Base-by-base conservation (phyloP, 2,113 vertebrate species). In the Synodontis membranacea region DNA sequence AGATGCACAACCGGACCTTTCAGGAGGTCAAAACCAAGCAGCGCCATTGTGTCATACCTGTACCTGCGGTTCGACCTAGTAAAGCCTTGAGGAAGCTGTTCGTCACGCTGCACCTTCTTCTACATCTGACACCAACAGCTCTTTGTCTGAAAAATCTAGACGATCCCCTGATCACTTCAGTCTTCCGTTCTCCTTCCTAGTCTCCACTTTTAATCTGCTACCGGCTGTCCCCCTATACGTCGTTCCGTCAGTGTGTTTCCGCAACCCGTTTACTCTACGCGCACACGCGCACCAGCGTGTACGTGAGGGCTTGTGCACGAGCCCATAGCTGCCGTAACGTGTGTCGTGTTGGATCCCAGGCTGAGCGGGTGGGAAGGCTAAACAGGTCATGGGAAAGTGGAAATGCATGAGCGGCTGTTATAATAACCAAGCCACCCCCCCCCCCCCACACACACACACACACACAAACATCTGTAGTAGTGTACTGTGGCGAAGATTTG, bases 301-400 rank as follows among this genome's bases (percentile, higher is more conserved):
- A 50, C 62, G 48, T 83, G 50, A 60, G 58, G 68, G 70, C 28
- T 48, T 60, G 70, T 76, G 11, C n/a, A 17, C 23, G 23, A 86
- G 50, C 74, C 56, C 23, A 39, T 50, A 78, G 60, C 74, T 80
- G 50, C 42, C 74, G n/a, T 60, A 19, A 37, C 78, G 82, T 54
- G 42, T 80, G 78, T 42, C 42, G 5, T 54, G 42, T 82, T 34
- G 62, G 50, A 42, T 81, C 86, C 82, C 50, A 82, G 58, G 81
- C 66, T 52, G 37, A 78, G 76, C 48, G 86, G 80, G 74, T 81
- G 74, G 74, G 72, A 86, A 44, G 86, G 76, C 54, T 72, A 80
- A 25, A 44, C 28, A 86, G 86, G 89, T 89, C 89, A 84, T 89
- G 89, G 84, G 89, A 89, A 89, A 88, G 19, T 52, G 58, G 82